A percentile compares a stretch with the other conserved stretches of the same genome.
phyloP scores from a whole-genome alignment of 53 echinoderm and acorn worm genomes.

The Arbacia lixula region DNA sequence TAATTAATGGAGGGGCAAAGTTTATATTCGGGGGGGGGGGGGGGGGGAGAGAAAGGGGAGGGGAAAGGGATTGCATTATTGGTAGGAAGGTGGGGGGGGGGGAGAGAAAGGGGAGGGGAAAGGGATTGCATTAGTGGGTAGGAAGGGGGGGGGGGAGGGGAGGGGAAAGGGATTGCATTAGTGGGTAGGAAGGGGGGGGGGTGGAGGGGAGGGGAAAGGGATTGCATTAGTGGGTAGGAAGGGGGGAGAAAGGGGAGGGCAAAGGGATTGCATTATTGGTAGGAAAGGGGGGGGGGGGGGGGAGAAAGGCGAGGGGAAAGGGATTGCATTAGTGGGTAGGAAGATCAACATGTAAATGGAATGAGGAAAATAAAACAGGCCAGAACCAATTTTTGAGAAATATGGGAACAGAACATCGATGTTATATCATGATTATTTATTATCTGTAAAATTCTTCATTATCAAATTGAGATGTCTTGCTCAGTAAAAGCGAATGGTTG shows the following conservation, averaged over 20 bases:
- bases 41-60: background rate
- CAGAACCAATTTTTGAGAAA: too few relatives aligned
- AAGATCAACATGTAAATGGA: too few relatives aligned
- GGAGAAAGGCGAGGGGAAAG: background rate
- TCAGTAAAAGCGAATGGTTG: too few relatives aligned
- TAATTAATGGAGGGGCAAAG: too few relatives aligned
- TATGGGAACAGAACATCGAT: too few relatives aligned
- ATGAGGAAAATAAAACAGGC: too few relatives aligned
- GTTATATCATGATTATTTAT: too few relatives aligned
- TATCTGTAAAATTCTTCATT: too few relatives aligned
- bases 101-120: background rate
- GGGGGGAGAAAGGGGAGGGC: background rate
- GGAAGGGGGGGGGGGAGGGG: background rate
- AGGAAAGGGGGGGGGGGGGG: background rate
- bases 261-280: too few relatives aligned
- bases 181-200: background rate
- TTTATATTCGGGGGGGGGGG: background rate
- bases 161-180: background rate
- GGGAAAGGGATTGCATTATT: background rate
- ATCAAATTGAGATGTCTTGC: too few relatives aligned
- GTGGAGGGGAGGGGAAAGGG: background rate
- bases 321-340: too few relatives aligned
- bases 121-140: background rate
- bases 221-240: too few relatives aligned
- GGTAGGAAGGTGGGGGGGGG: background rate